Evolutionary conservation across 2,113 vertebrate species (phyloP).

Genomic region (Chaetops frenatus): DNA sequence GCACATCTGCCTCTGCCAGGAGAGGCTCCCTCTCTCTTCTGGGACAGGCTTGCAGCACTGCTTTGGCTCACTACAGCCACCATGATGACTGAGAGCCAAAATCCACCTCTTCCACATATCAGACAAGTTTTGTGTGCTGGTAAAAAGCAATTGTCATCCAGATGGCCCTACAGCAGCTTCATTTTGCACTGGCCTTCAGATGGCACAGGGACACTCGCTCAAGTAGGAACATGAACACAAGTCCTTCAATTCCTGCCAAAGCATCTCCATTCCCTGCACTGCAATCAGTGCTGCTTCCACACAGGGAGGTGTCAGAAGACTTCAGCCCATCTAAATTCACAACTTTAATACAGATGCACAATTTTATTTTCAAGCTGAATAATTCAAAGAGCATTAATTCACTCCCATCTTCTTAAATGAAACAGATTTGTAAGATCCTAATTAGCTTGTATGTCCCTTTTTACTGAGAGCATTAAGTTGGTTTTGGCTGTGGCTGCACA

Average conservation of each 20-base stretch:
- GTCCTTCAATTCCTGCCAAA: background rate
- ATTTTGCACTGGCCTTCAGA: background rate
- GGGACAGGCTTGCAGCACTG: background rate
- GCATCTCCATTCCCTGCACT: background rate
- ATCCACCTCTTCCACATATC: background rate
- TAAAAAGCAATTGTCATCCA: background rate
- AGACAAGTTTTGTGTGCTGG: background rate
- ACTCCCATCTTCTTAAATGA: background rate
- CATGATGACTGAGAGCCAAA: background rate
- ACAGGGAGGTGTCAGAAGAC: accelerated
- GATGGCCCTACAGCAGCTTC: background rate
- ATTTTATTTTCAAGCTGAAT: background rate
- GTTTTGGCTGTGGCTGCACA: background rate
- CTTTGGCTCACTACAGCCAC: background rate
- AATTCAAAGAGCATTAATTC: background rate
- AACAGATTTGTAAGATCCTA: background rate
- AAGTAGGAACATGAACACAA: accelerated
- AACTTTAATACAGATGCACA: background rate
- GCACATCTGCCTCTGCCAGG: background rate
- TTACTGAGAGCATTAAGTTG: background rate
- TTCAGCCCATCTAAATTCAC: background rate
- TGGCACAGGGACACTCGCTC: background rate
- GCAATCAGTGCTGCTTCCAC: background rate
- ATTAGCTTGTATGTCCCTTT: background rate
- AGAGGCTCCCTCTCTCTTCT: background rate